Percentiles rank a stretch among this genome's conserved stretches.
Conservation (phyloP, 2,113 vertebrate genomes). For the Antigone vipio region DNA sequence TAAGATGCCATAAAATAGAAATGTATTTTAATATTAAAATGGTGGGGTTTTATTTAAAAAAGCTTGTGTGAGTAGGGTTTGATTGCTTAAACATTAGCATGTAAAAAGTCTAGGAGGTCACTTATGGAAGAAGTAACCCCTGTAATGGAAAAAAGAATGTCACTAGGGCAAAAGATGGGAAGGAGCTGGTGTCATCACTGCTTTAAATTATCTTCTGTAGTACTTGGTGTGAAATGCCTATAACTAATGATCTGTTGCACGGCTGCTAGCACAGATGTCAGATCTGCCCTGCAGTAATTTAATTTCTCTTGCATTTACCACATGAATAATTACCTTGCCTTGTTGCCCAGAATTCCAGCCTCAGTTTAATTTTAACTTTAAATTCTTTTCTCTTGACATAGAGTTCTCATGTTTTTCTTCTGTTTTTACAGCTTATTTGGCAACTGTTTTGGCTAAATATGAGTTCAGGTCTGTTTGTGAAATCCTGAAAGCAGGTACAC, state of each 20-base stretch:
- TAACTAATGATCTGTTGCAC: slow-evolving; percentile 2
- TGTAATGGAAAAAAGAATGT: not conserved
- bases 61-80: not conserved
- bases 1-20: slow-evolving; percentile 5
- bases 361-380: not conserved
- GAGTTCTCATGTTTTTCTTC: not conserved
- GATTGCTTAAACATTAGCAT: not conserved
- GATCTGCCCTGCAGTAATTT: not conserved
- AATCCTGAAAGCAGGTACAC: not conserved
- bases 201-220: not conserved
- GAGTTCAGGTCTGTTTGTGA: not conserved
- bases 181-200: not conserved
- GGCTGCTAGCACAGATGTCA: not conserved
- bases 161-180: not conserved
- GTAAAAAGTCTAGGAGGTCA: not conserved
- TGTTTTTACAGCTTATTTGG: not conserved
- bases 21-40: slow-evolving; percentile 1
- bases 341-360: not conserved
- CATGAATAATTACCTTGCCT: not conserved
- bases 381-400: not conserved
- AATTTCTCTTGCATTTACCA: slow-evolving; percentile 4
- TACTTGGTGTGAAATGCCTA: not conserved
- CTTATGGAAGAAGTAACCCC: not conserved
- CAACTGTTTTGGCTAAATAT: not conserved
- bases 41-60: not conserved